Conservation (phyloP, 2,888 invertebrate genomes). For the Caenorhabditis becei region DNA sequence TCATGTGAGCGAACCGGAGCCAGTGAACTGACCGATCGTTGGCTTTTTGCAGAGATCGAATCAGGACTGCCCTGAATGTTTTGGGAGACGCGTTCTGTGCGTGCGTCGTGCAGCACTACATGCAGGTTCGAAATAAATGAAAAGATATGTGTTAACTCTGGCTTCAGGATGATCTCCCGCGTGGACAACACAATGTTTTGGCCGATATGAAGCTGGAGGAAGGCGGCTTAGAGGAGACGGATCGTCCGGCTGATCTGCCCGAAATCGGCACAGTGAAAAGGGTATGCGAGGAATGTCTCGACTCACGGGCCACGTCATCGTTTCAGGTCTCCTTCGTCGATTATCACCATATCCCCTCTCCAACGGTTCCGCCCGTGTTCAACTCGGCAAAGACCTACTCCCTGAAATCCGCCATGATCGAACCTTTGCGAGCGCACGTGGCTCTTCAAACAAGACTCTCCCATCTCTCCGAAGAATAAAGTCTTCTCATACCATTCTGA, state of each 20-base stretch:
- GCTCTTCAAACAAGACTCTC: constrained; percentile 49
- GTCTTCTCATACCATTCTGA: background rate
- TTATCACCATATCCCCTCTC: constrained; percentile 49
- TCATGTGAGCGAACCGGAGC: constrained; percentile 80
- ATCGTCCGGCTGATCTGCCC: constrained; percentile 30
- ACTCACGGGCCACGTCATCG: background rate
- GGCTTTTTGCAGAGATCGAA: constrained; percentile 83
- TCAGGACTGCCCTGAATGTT: constrained; percentile 84
- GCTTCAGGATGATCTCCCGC: constrained; percentile 35
- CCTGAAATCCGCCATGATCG: constrained; percentile 56
- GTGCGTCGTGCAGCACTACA: constrained; percentile 84
- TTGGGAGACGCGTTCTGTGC: constrained; percentile 84
- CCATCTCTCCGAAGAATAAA: constrained; percentile 54
- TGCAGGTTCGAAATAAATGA: constrained; percentile 70
- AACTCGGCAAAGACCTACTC: constrained; percentile 58
- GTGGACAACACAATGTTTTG: constrained; percentile 33
- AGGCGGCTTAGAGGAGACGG: constrained; percentile 24
- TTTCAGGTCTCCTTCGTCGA: constrained; percentile 59
- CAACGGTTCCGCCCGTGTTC: constrained; percentile 41
- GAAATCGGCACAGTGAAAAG: background rate
- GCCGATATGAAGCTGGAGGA: constrained; percentile 12
- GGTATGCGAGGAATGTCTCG: background rate
- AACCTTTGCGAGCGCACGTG: constrained; percentile 55
- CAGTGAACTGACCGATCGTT: background rate
- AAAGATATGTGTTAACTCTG: background rate